Conservation (phyloP, 2,888 invertebrate species). For the Eumerus sabulonum region DNA sequence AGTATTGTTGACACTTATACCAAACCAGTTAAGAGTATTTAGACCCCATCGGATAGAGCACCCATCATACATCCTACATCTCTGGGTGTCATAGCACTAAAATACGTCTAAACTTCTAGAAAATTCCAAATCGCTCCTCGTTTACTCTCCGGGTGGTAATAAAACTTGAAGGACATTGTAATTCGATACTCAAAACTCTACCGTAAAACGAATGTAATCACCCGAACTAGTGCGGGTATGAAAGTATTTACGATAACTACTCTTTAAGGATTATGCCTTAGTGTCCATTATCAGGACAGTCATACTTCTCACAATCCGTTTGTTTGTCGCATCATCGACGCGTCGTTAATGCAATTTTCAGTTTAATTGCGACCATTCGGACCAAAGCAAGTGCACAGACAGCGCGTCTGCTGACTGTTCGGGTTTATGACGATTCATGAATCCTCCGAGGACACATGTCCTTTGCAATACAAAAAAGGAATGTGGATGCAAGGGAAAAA, state of each 20-base stretch:
- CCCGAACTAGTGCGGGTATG: constrained; percentile 47
- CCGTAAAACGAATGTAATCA: constrained; percentile 42
- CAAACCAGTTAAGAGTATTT: too few relatives aligned
- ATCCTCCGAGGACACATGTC: too few relatives aligned
- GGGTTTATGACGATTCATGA: too few relatives aligned
- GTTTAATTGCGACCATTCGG: constrained; percentile 52
- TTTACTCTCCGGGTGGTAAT: constrained; percentile 30
- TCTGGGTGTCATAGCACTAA: too few relatives aligned
- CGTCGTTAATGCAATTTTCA: constrained; percentile 54
- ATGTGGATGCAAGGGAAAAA: constrained; percentile 6
- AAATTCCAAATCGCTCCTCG: constrained; percentile 20
- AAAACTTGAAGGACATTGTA: constrained; percentile 55
- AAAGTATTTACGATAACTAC: constrained; percentile 57
- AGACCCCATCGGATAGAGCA: too few relatives aligned
- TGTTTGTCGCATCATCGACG: constrained; percentile 33
- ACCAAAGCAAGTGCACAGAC: constrained; percentile 29
- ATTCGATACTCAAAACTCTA: constrained; percentile 43
- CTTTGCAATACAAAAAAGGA: background rate
- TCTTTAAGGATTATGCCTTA: background rate
- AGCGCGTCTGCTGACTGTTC: constrained; percentile 7
- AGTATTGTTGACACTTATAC: too few relatives aligned
- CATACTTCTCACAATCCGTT: constrained; percentile 48
- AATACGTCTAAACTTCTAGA: too few relatives aligned
- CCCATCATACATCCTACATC: too few relatives aligned
- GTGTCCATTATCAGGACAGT: constrained; percentile 42